Evolutionary conservation across 2,797 vertebrate genomes (phyloP).

Genomic region (Bradypodion pumilum): DNA sequence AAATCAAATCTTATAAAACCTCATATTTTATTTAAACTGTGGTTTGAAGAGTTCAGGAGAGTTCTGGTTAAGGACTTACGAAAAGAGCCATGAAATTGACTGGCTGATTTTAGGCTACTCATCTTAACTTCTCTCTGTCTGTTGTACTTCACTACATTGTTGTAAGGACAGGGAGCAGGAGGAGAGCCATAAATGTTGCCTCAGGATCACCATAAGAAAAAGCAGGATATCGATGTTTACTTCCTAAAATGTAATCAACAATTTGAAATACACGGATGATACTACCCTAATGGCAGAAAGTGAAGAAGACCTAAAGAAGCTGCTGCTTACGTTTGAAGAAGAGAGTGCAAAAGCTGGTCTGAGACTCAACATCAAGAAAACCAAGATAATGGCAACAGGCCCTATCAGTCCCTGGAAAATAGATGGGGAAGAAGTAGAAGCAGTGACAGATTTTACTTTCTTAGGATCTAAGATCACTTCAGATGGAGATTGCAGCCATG

Average conservation of each 20-base stretch:
- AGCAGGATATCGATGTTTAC: neutral
- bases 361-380: too few species aligned
- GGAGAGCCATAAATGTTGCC: neutral
- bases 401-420: too few species aligned
- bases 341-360: too few species aligned
- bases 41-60: neutral
- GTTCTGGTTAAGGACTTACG: neutral
- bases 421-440: too few species aligned
- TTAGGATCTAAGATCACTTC: too few species aligned
- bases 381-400: too few species aligned
- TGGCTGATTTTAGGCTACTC: neutral
- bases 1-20: neutral
- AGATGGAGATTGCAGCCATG: too few species aligned
- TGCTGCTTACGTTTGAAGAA: too few species aligned
- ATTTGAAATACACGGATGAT: too few species aligned
- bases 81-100: neutral
- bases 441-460: too few species aligned
- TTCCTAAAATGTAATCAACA: neutral
- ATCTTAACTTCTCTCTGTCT: neutral
- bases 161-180: neutral
- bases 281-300: too few species aligned
- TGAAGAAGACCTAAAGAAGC: too few species aligned
- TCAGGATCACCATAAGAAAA: neutral
- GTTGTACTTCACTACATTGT: neutral
- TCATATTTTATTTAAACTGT: neutral